Evolutionary conservation across 2,797 vertebrate genomes (phyloP).

Genomic region (Philypnodon macrostomus): DNA sequence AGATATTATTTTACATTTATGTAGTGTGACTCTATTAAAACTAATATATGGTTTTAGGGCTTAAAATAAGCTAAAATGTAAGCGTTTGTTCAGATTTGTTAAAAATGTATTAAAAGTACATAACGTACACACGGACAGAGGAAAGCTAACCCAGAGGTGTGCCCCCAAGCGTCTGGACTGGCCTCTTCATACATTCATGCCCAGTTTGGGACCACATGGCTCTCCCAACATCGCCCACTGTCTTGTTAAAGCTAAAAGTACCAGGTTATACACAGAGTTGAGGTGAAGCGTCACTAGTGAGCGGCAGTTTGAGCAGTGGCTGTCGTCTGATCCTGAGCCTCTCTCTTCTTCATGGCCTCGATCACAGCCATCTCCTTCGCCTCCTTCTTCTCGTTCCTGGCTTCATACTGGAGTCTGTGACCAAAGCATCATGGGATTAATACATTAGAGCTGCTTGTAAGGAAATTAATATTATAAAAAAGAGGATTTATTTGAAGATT

Average conservation of each 20-base stretch:
- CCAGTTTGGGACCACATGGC: constrained; percentile 10
- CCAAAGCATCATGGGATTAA: neutral
- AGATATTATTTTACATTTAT: constrained; percentile 5
- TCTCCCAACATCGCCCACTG: constrained; percentile 7
- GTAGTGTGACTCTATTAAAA: constrained; percentile 15
- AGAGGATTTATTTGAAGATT: no score
- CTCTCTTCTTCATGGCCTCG: constrained; percentile 81
- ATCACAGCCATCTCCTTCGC: constrained; percentile 92
- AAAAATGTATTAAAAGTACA: constrained; percentile 12
- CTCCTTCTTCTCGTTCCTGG: constrained; percentile 96
- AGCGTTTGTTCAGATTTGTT: constrained; percentile 13
- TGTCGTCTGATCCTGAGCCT: constrained; percentile 53
- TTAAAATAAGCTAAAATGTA: constrained; percentile 16
- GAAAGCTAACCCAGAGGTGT: constrained; percentile 15
- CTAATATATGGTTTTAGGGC: neutral
- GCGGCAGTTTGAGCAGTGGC: constrained; percentile 25
- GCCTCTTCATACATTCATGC: neutral
- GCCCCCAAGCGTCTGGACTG: neutral
- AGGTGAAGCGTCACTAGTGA: constrained; percentile 25
- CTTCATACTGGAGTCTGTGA: constrained; percentile 90
- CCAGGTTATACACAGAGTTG: constrained; percentile 4
- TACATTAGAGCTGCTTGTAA: no score
- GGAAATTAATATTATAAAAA: no score
- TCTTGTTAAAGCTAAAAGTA: constrained; percentile 40
- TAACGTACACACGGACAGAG: constrained; percentile 7